phyloP scores from a whole-genome alignment of 1,140 invertebrate genomes.

The Zaprionus africanus region DNA sequence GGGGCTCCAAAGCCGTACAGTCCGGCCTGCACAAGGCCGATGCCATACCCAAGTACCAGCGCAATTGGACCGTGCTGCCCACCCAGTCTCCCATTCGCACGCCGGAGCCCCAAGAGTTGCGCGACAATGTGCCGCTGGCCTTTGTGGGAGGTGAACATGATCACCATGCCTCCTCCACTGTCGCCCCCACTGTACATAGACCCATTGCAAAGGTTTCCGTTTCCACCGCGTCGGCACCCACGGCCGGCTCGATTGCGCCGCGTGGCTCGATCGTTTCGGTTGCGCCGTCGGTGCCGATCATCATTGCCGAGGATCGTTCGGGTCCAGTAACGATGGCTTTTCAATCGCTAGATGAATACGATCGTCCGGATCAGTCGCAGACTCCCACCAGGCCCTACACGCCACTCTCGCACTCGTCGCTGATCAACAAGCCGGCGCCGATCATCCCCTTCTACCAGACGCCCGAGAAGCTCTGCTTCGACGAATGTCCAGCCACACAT shows the following conservation, averaged over 20 bases:
- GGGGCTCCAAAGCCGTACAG: constrained; percentile 59
- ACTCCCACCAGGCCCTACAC: constrained; percentile 85
- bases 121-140: constrained; percentile 82
- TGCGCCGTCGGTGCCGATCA: constrained; percentile 70
- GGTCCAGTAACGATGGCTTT: constrained; percentile 85
- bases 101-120: constrained; percentile 84
- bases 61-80: constrained; percentile 86
- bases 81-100: constrained; percentile 85
- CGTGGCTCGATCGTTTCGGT: constrained; percentile 24
- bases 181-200: constrained; percentile 61
- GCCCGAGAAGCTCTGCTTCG: constrained; percentile 86
- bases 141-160: constrained; percentile 54
- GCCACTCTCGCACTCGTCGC: constrained; percentile 84
- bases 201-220: constrained; percentile 65
- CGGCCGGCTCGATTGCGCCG: constrained; percentile 38
- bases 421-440: constrained; percentile 88
- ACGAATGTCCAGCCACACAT: constrained; percentile 86
- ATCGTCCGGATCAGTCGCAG: constrained; percentile 83
- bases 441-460: constrained; percentile 88
- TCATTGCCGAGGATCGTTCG: constrained; percentile 71
- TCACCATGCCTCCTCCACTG: background rate
- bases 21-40: constrained; percentile 86
- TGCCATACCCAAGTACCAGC: constrained; percentile 87
- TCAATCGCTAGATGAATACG: constrained; percentile 87
- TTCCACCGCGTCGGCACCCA: constrained; percentile 11